phyloP scores from a whole-genome alignment of 1,140 invertebrate genomes.

The Heliconius melpomene region DNA sequence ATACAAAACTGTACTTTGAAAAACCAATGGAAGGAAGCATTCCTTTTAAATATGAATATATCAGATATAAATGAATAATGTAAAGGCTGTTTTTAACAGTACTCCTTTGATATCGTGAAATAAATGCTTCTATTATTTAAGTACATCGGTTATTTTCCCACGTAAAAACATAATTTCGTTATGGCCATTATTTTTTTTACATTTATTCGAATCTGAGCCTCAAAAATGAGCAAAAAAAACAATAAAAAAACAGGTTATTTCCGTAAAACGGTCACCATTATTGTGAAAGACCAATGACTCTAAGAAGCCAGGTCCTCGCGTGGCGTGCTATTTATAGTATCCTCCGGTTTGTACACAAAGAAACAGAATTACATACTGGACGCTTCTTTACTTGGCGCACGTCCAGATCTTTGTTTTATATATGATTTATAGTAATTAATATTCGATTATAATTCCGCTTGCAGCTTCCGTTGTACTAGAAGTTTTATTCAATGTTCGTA shows the following conservation, averaged over 20 bases:
- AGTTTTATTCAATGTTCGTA: not conserved
- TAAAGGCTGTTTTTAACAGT: too few relatives aligned
- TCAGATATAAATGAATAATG: not conserved
- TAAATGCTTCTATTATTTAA: not conserved
- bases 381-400: constrained; percentile 49
- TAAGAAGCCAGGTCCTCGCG: constrained; percentile 40
- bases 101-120: not conserved
- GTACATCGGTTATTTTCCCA: not conserved
- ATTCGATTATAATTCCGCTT: constrained; percentile 46
- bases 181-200: not conserved
- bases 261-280: constrained; percentile 24
- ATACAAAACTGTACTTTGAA: too few relatives aligned
- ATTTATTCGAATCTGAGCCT: not conserved
- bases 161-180: not conserved
- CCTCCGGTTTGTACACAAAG: constrained; percentile 60
- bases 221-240: not conserved
- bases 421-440: constrained; percentile 65
- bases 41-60: too few relatives aligned
- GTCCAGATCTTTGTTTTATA: constrained; percentile 69
- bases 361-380: constrained; percentile 42
- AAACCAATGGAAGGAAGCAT: too few relatives aligned
- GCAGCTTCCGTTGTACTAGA: not conserved
- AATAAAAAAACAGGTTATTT: constrained; percentile 17
- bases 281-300: constrained; percentile 33
- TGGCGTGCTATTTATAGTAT: constrained; percentile 53